Percentiles rank a stretch among this genome's conserved stretches.
Evolutionary conservation across 2,797 vertebrate genomes (phyloP).

Genomic region (Brachyrhaphis roseni): DNA sequence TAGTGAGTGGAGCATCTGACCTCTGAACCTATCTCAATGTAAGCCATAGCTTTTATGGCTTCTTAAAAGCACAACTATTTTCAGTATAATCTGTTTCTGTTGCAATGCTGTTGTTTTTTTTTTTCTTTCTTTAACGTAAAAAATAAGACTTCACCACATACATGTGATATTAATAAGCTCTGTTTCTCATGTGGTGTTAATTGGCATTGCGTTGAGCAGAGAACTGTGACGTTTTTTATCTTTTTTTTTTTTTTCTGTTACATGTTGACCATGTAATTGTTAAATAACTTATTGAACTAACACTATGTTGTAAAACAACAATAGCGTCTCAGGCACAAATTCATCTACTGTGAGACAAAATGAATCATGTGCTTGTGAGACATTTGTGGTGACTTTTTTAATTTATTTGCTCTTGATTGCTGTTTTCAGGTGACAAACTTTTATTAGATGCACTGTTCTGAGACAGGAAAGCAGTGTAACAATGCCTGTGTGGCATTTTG

Average conservation of each 20-base stretch:
- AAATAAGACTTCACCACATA: not conserved
- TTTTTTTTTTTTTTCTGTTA: conserved; percentile 59
- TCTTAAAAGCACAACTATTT: conserved; percentile 74
- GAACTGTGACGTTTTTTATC: conserved; percentile 58
- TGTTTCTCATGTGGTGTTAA: conserved; percentile 56
- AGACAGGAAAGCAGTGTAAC: conserved; percentile 46
- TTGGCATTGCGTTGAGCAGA: conserved; percentile 52
- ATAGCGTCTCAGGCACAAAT: conserved; percentile 64
- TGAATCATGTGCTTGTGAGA: conserved; percentile 44
- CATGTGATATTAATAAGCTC: conserved; percentile 36
- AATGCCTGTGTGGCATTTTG: conserved; percentile 60
- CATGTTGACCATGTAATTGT: conserved; percentile 78
- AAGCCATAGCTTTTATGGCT: conserved; percentile 52
- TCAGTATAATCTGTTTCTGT: conserved; percentile 55
- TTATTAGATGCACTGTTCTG: conserved; percentile 40
- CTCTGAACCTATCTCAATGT: conserved; percentile 33
- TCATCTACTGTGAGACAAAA: conserved; percentile 47
- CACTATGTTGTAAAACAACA: conserved; percentile 17
- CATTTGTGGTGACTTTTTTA: conserved; percentile 52
- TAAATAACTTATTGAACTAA: conserved; percentile 40
- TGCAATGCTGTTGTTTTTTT: conserved; percentile 63
- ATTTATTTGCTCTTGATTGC: conserved; percentile 47
- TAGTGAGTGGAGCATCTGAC: conserved; percentile 25
- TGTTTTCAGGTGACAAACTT: conserved; percentile 38
- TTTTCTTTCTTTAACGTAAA: conserved; percentile 28